Percentiles rank a stretch among this genome's conserved stretches.
Evolutionary conservation across 2,797 vertebrate genomes (phyloP).

Genomic region (Delichon dasypus): DNA sequence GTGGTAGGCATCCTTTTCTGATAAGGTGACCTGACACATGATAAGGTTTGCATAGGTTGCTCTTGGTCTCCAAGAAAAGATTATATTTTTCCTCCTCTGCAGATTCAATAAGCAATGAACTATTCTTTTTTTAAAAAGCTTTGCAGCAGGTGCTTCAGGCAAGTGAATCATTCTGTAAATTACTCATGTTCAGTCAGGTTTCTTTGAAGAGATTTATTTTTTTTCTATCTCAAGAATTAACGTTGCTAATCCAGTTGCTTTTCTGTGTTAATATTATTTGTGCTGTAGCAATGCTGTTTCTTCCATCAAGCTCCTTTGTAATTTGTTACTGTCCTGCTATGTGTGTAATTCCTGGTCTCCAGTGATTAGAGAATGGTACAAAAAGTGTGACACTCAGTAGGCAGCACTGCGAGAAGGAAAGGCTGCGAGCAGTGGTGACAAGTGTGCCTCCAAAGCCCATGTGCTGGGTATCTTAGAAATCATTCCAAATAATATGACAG

Average conservation of each 20-base stretch:
- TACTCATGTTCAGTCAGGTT: not conserved
- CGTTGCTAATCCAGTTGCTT: not conserved
- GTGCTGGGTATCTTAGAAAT: not conserved
- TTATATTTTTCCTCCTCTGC: not conserved
- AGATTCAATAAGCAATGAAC: not conserved
- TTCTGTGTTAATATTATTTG: not conserved
- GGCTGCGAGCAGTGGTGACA: not conserved
- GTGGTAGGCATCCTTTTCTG: not conserved
- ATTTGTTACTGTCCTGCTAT: not conserved
- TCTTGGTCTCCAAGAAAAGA: not conserved
- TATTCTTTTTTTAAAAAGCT: not conserved
- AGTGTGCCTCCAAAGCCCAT: fast-evolving
- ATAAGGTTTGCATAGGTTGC: not conserved
- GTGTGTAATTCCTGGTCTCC: not conserved
- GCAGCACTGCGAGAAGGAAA: not conserved
- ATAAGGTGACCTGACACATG: not conserved
- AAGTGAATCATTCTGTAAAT: not conserved
- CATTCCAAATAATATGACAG: not conserved
- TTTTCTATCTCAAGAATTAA: not conserved
- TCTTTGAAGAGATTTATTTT: not conserved
- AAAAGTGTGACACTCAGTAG: not conserved
- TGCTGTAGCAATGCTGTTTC: not conserved
- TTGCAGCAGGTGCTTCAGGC: not conserved
- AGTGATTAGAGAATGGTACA: not conserved
- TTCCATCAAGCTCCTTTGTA: not conserved